phyloP scores from a whole-genome alignment of 1,140 invertebrate genomes.

The Brachionus rotundiformis region DNA sequence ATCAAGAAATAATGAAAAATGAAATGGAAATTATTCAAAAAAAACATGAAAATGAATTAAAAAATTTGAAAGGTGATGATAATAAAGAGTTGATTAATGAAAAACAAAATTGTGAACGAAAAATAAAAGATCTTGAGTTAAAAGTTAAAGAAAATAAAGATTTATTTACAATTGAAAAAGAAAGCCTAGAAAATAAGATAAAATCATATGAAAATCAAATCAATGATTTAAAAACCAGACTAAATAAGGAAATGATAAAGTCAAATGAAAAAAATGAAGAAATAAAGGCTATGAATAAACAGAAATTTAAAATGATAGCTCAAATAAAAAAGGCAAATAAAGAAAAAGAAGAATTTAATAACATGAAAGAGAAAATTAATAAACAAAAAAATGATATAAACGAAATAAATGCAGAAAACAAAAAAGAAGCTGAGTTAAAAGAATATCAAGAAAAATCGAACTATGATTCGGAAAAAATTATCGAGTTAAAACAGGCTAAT shows the following conservation, averaged over 20 bases:
- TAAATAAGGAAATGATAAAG: background rate
- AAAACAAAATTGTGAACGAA: no score
- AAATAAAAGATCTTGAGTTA: background rate
- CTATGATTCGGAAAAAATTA: background rate
- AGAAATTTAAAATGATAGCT: constrained; percentile 41
- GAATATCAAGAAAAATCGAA: background rate
- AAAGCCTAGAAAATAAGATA: background rate
- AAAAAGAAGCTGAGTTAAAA: background rate
- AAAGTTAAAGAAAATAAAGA: background rate
- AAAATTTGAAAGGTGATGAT: background rate
- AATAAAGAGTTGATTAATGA: background rate
- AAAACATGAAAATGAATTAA: constrained; percentile 5
- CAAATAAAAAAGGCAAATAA: constrained; percentile 26
- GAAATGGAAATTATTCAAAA: background rate
- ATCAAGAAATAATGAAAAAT: background rate
- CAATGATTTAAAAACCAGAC: background rate
- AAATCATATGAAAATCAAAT: background rate
- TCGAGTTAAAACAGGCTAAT: background rate
- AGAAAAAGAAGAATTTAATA: constrained; percentile 3
- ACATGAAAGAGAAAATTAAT: background rate
- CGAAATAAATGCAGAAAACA: background rate
- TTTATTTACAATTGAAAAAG: background rate
- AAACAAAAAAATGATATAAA: background rate
- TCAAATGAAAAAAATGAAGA: constrained; percentile 37
- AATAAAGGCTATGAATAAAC: constrained; percentile 26